phyloP scores from a whole-genome alignment of 1,140 invertebrate species.

The Ceratoteleas bidentatus region DNA sequence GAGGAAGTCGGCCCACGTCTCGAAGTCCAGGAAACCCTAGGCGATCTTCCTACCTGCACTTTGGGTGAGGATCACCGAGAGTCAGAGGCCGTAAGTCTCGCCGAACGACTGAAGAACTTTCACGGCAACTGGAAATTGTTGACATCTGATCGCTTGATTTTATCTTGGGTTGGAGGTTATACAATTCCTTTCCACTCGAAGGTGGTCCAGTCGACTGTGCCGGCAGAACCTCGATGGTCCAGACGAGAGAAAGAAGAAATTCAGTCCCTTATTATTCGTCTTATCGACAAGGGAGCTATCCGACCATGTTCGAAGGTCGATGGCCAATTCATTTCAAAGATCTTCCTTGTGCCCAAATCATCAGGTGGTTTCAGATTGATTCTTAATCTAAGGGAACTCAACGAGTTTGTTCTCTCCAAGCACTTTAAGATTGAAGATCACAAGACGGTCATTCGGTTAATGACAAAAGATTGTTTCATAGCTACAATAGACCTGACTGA shows the following conservation, averaged over 20 bases:
- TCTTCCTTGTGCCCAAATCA: slow-evolving; percentile 17
- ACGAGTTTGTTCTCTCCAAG: not conserved
- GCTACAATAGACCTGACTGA: not conserved
- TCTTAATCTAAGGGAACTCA: slow-evolving; percentile 4
- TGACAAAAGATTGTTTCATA: not conserved
- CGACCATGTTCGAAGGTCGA: not conserved
- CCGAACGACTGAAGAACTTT: slow-evolving; percentile 5
- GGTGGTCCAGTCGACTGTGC: slow-evolving; percentile 8
- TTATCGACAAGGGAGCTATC: not conserved
- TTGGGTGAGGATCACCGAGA: too few relatives aligned
- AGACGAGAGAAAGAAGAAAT: not conserved
- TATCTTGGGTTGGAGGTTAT: slow-evolving; percentile 20
- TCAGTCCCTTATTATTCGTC: not conserved
- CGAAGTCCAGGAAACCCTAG: not conserved
- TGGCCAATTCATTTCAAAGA: slow-evolving; percentile 9
- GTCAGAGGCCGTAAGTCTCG: slow-evolving; percentile 18
- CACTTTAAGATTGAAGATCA: not conserved
- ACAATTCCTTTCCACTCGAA: slow-evolving; percentile 20
- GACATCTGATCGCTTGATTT: slow-evolving; percentile 25
- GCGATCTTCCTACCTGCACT: too few relatives aligned
- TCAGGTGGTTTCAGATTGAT: slow-evolving; percentile 13
- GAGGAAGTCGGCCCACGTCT: not conserved
- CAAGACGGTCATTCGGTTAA: not conserved
- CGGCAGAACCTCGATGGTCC: slow-evolving; percentile 17
- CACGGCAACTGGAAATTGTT: not conserved